These are phyloP conservation scores for Myiothlypis chrysogaster DNA, from an alignment of 2,797 vertebrate genomes.

Conservation along the genomic window DNA sequence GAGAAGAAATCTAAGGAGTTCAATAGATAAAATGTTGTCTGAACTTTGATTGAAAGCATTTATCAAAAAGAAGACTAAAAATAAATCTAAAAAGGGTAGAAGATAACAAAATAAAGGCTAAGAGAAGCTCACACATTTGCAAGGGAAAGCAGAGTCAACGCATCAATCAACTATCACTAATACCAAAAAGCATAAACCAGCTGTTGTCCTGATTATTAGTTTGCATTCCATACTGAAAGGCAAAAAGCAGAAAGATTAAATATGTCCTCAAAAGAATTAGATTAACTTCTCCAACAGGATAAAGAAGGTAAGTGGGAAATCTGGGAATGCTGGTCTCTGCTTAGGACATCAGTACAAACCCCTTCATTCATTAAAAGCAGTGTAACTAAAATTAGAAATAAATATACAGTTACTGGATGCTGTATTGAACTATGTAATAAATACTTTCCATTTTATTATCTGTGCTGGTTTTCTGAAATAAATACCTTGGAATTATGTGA, in stretches of 20 bases:
- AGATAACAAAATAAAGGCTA: not conserved
- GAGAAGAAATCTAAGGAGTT: not conserved
- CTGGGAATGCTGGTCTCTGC: not conserved
- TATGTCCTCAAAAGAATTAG: not conserved
- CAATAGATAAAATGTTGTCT: not conserved
- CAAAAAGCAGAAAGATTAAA: not conserved
- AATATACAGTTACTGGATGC: not conserved
- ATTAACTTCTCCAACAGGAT: not conserved
- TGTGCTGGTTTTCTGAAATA: not conserved
- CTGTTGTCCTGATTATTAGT: not conserved
- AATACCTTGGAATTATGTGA: not conserved
- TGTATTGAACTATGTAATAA: not conserved
- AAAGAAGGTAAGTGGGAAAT: not conserved
- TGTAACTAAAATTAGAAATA: not conserved
- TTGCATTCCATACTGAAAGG: not conserved
- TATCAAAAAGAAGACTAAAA: not conserved
- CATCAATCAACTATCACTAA: not conserved
- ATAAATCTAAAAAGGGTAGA: not conserved
- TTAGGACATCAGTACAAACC: not conserved
- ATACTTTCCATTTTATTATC: not conserved
- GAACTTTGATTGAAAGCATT: not conserved
- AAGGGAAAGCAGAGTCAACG: not conserved
- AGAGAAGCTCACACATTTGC: not conserved
- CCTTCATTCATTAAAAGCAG: not conserved
- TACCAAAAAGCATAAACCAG: not conserved